Conservation (phyloP, 2,888 invertebrate genomes). For the Orgyia antiqua region DNA sequence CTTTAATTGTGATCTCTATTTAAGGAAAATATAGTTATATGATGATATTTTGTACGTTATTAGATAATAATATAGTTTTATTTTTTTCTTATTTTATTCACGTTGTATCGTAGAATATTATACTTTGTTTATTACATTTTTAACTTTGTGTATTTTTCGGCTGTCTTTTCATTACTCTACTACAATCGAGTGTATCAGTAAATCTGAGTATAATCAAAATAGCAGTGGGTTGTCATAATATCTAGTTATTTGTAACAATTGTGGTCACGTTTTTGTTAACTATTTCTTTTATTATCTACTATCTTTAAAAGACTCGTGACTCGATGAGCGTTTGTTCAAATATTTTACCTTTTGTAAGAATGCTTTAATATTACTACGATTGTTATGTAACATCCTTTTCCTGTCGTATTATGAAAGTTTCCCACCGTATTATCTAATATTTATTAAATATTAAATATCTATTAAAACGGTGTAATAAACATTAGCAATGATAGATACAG, state of each 20-base stretch:
- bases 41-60: too few relatives aligned
- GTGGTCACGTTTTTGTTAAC: slow-evolving; percentile 18
- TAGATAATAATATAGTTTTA: too few relatives aligned
- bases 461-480: background rate
- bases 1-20: too few relatives aligned
- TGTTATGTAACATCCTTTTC: slow-evolving; percentile 11
- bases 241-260: slow-evolving; percentile 12
- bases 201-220: too few relatives aligned
- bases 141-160: too few relatives aligned
- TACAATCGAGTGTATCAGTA: too few relatives aligned
- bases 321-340: slow-evolving; percentile 15
- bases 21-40: too few relatives aligned
- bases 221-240: slow-evolving; percentile 5
- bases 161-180: too few relatives aligned
- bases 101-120: too few relatives aligned
- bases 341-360: slow-evolving; percentile 15
- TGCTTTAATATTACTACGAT: slow-evolving; percentile 12
- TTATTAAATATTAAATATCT: background rate
- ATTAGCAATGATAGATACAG: slow-evolving; percentile 1
- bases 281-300: slow-evolving; percentile 6
- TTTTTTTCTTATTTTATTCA: too few relatives aligned
- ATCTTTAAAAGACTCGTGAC: slow-evolving; percentile 14
- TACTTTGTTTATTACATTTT: too few relatives aligned
- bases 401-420: slow-evolving; percentile 2
- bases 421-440: background rate